Evolutionary conservation across 2,888 invertebrate genomes (phyloP), one percentile per base, ranked within the genome.

Genomic region (Callinectes sapidus): DNA sequence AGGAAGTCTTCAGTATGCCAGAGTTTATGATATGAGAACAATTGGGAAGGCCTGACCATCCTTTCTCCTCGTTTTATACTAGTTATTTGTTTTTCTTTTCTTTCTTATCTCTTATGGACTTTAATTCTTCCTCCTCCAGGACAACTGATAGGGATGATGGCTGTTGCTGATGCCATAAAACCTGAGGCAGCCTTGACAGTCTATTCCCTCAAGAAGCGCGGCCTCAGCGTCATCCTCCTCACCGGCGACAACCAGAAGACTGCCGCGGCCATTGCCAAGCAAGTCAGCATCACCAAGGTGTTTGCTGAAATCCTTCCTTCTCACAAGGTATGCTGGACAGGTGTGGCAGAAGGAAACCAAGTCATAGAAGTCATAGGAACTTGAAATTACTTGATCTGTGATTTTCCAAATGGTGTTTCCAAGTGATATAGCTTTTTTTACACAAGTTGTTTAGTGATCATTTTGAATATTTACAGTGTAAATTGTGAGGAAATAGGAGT

Each of bases 301-400:
- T 99, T 98, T 96, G 99, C 99, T 0, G 99, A 99, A 96, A 99
- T 99, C 90, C 96, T 99, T 94, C 99, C 99, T 0, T 99, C 99
- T 0, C 99, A 99, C 96, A 99, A 99, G 96, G 99, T 99, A 81
- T 10, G 91, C 86, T 10, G 48, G 32, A 66, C 23, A 18, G 35
- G 35, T 13, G 28, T 54, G 18, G 55, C n/a, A 61, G 28, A 10
- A 8, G 71, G 28, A 8, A 48, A 10, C 10, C 10, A n/a, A 48
- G 3, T 8, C 0, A 48, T 48, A 48, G 3, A 48, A 48, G 6
- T 48, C 48, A n/a, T n/a, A 48, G 48, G 48, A 48, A 48, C 8
- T 48, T 8, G 8, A 48, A 48, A 48, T 48, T 6, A 48, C 10
- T 48, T 48, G 48, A 48, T 10, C 48, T 10, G 10, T 48, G 48